Evolutionary conservation across 2,113 vertebrate genomes (phyloP).

Genomic region (Butorides virescens): DNA sequence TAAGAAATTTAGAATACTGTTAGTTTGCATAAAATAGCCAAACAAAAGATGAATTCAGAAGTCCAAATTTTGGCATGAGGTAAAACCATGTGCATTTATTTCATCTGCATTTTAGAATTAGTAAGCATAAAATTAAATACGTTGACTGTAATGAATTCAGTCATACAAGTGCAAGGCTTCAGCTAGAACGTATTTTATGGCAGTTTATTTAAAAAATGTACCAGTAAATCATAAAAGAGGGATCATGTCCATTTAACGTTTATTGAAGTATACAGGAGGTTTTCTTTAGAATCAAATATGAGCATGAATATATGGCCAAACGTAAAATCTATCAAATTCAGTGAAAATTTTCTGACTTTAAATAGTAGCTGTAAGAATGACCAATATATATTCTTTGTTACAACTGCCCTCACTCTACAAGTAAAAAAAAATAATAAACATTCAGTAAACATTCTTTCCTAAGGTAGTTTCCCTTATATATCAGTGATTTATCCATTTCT

Average conservation of each 20-base stretch:
- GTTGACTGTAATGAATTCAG: conserved; percentile 84
- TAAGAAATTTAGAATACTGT: conserved; percentile 63
- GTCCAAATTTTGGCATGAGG: conserved; percentile 80
- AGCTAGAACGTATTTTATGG: conserved; percentile 78
- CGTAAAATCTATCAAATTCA: conserved; percentile 85
- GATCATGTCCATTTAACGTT: conserved; percentile 88
- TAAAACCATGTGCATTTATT: conserved; percentile 91
- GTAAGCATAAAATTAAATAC: conserved; percentile 83
- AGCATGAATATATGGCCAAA: conserved; percentile 87
- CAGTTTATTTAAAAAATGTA: conserved; percentile 88
- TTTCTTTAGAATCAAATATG: conserved; percentile 86
- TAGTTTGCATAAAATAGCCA: conserved; percentile 62
- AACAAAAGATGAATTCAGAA: conserved; percentile 75
- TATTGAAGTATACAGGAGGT: conserved; percentile 92
- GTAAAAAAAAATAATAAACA: conserved; percentile 89
- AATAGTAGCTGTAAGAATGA: conserved; percentile 92
- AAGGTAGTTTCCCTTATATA: conserved; percentile 98
- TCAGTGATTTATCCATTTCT: conserved; percentile 91
- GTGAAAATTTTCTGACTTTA: conserved; percentile 85
- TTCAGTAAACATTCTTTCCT: conserved; percentile 98
- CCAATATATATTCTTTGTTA: conserved; percentile 94
- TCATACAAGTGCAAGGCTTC: conserved; percentile 85
- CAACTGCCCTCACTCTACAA: conserved; percentile 86
- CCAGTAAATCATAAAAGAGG: conserved; percentile 88
- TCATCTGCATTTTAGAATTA: conserved; percentile 82